phyloP scores from a whole-genome alignment of 2,113 vertebrate genomes.

The Grammomys dolichurus region DNA sequence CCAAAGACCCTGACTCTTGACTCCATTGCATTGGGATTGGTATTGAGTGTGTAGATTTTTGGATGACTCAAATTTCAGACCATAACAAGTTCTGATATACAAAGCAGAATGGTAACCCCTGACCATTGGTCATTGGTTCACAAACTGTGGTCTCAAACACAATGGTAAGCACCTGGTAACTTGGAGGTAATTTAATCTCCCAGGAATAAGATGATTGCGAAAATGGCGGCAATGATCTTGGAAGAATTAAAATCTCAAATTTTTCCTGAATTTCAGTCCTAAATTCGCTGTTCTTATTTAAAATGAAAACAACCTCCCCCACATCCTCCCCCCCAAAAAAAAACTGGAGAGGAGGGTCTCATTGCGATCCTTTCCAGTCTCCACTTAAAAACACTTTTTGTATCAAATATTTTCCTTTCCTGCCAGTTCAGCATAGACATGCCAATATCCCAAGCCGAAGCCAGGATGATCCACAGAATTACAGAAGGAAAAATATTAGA shows the following conservation, averaged over 20 bases:
- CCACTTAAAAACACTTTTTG: neutral
- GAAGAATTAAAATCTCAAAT: neutral
- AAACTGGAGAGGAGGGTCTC: neutral
- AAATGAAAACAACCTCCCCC: neutral
- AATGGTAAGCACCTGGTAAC: neutral
- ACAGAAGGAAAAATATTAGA: conserved; percentile 16
- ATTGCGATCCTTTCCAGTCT: neutral
- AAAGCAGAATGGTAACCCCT: neutral
- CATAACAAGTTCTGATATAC: neutral
- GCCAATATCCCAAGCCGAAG: neutral
- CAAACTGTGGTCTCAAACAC: neutral
- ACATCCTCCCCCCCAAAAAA: neutral
- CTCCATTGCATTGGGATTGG: neutral
- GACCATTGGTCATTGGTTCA: neutral
- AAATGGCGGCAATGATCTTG: neutral
- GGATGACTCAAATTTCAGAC: neutral
- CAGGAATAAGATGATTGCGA: neutral
- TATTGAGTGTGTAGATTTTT: neutral
- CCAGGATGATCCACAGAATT: neutral
- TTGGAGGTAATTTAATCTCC: neutral
- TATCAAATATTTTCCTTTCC: neutral
- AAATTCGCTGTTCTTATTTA: neutral
- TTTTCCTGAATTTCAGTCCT: neutral
- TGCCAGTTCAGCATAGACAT: neutral
- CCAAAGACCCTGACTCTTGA: no score